Evolutionary conservation across 2,888 invertebrate species (phyloP), one percentile per base, ranked within the genome.

Genomic region (Julus scandinavius): DNA sequence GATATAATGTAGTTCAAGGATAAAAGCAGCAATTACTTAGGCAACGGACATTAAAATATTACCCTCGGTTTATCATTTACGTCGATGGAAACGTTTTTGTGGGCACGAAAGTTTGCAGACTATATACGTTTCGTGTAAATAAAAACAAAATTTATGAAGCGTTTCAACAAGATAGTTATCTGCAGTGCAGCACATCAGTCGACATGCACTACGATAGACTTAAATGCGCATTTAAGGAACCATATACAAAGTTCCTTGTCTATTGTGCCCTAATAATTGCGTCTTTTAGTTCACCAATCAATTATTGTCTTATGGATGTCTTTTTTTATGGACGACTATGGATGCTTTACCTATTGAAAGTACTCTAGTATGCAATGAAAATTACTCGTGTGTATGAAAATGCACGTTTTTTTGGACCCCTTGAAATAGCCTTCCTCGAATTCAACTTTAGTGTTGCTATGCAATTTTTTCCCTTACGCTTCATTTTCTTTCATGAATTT

Each of bases 81-180:
- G 72, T 72, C 72, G 72, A 72, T 72, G n/a, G 11, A 63, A 63
- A 15, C 7, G 72, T 20, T 72, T 72, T 72, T 72, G 72, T 29
- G 54, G 6, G 54, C 54, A 54, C 15, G 54, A 54, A 9, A 7
- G 54, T 54, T 29, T 20, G 29, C 29, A 29, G 1, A 2, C 20
- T 20, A 6, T 29, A 20, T 6, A 9, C 29, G 72, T 72, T 72
- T 29, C 29, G 29, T 72, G 72, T 29, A 72, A 72, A 20, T 72
- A 72, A 72, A 72, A 72, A 72, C 29, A 29, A 72, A 72, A 72
- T 72, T 72, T 72, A 72, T 72, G 72, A 29, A 72, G 72, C 72
- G 72, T 72, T 72, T 72, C 72, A 72, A 72, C 29, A 29, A 29
- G 72, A 72, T 72, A 72, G 72, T 72, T 29, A 29, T 72, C 72